Evolutionary conservation across 2,797 vertebrate species (phyloP).

Genomic region (Typhlichthys eigenmanni): DNA sequence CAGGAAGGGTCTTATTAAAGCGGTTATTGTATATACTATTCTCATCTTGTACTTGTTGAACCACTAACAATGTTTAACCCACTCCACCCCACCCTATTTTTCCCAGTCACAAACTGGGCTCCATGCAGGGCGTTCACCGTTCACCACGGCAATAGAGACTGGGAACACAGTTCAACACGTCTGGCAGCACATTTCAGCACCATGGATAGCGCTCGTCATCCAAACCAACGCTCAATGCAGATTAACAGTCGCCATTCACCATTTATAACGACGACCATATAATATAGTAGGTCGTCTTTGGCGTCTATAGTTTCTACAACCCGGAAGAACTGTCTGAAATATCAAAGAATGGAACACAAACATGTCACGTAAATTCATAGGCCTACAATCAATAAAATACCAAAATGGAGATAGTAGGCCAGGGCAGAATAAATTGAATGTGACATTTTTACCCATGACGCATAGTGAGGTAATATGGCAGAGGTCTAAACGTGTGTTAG

Average conservation of each 20-base stretch:
- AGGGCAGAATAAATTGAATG: slow-evolving; percentile 48
- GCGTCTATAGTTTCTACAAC: slow-evolving; percentile 13
- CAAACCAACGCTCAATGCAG: slow-evolving; percentile 5
- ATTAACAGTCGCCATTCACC: slow-evolving; percentile 5
- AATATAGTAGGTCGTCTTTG: slow-evolving; percentile 1
- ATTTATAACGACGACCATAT: neutral
- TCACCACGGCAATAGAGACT: slow-evolving; percentile 17
- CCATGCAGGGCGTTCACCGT: slow-evolving; percentile 72
- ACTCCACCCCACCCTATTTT: neutral
- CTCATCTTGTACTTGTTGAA: slow-evolving; percentile 2
- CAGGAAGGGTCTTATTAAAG: neutral
- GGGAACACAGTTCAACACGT: no score
- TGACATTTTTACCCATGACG: slow-evolving; percentile 66
- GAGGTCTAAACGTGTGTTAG: slow-evolving; percentile 70
- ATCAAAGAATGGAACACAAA: neutral
- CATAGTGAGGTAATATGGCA: slow-evolving; percentile 75
- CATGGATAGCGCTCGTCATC: slow-evolving; percentile 52
- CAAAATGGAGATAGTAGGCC: slow-evolving; percentile 27
- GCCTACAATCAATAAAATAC: neutral
- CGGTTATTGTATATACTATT: slow-evolving; percentile 2
- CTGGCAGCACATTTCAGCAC: slow-evolving; percentile 54
- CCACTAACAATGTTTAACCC: slow-evolving; percentile 5
- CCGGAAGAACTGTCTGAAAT: slow-evolving; percentile 16
- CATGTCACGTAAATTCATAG: neutral
- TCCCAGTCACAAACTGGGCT: slow-evolving; percentile 43